A percentile compares a stretch with the other conserved stretches of the same genome.
These are phyloP conservation scores for Callorhinus ursinus DNA, from an alignment of 2,113 vertebrate species.

Conservation along the genomic window DNA sequence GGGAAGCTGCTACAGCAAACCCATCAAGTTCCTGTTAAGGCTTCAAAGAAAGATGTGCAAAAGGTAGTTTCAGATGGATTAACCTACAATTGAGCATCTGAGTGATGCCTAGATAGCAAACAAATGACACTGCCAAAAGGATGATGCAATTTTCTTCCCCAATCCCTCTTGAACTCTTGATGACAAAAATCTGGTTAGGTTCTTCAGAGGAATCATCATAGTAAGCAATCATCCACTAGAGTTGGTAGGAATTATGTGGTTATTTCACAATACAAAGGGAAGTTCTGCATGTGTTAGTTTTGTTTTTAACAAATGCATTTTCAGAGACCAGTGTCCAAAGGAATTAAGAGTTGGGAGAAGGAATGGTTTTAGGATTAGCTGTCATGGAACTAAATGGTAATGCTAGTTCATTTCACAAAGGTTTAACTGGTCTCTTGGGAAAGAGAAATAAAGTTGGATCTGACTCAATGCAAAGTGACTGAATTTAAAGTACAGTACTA, in stretches of 20 bases:
- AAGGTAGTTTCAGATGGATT: slow-evolving; percentile 77
- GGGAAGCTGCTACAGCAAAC: slow-evolving; percentile 92
- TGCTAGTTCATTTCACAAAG: slow-evolving; percentile 61
- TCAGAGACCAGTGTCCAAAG: slow-evolving; percentile 77
- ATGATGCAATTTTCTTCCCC: slow-evolving; percentile 54
- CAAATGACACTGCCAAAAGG: slow-evolving; percentile 49
- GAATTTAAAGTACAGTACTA: slow-evolving; percentile 88
- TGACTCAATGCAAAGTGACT: slow-evolving; percentile 83
- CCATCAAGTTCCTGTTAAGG: slow-evolving; percentile 81
- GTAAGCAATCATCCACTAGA: background rate
- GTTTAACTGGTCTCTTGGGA: slow-evolving; percentile 69
- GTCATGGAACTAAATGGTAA: slow-evolving; percentile 51
- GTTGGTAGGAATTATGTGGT: background rate
- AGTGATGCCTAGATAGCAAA: slow-evolving; percentile 52
- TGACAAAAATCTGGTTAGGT: background rate
- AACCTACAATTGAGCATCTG: slow-evolving; percentile 37
- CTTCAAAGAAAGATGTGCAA: slow-evolving; percentile 76
- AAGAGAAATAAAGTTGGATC: slow-evolving; percentile 82
- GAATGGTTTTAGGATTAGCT: slow-evolving; percentile 34
- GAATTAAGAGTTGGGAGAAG: slow-evolving; percentile 61
- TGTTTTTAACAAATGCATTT: slow-evolving; percentile 78
- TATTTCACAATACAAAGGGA: slow-evolving; percentile 47
- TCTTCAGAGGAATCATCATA: slow-evolving; percentile 41
- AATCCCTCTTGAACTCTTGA: slow-evolving; percentile 52
- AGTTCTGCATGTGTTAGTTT: slow-evolving; percentile 14